Evolutionary conservation across 2,113 vertebrate genomes (phyloP), one percentile per base, ranked within the genome.

Genomic region (Spermophilus dauricus): DNA sequence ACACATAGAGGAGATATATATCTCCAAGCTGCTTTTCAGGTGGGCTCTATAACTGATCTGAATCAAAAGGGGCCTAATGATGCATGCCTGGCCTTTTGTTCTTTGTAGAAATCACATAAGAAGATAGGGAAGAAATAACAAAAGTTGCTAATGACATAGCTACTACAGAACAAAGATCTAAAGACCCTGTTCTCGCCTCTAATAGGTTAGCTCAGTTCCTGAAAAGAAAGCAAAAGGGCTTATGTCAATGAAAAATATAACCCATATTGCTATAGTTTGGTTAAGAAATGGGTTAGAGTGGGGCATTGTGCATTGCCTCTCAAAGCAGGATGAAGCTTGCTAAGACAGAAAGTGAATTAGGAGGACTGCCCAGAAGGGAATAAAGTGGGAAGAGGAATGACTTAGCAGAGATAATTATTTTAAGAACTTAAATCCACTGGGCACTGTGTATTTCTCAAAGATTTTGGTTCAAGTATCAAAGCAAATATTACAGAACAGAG

Each of bases 41-140:
- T 83, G n/a, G 42, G 34, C 89, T 81, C 48, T 48, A 58, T 30
- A 70, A 63, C 51, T 32, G 42, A 85, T 94, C 26, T 94, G 86
- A 96, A 85, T 95, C 65, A 94, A 58, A 90, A 48, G 4, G 2
- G 30, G 61, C 89, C 80, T 97, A 97, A 48, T 45, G 86, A 87
- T 37, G 78, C 48, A 42, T 32, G 75, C 56, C 56, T 91, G 63
- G 20, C 53, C 65, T 95, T n/a, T 86, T 97, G 61, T 90, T 96
- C 87, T 81, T 90, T 81, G 61, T 63, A 70, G 78, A 73, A 81
- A 61, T 5, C 67, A 45, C 48, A 30, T 51, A 95, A 85, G 32
- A 80, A 89, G 37, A 95, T 95, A 94, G 89, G 58, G 39, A 61
- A 96, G 73, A 96, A 96, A 77, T 67, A 97, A 91, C 63, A 82